phyloP scores from a whole-genome alignment of 2,113 vertebrate species.

The Percina caprodes region DNA sequence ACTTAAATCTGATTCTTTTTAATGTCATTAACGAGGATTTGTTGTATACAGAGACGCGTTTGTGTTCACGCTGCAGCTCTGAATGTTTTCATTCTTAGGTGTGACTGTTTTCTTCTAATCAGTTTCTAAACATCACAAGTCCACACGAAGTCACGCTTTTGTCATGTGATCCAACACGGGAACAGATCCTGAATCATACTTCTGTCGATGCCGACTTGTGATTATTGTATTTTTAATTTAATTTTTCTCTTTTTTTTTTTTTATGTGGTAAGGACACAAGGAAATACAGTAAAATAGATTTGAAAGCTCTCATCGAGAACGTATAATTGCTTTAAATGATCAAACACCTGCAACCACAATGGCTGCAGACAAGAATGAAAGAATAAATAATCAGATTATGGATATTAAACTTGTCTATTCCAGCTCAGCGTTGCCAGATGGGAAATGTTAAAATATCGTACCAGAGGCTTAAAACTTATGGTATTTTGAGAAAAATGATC shows the following conservation, averaged over 20 bases:
- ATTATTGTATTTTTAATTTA: neutral
- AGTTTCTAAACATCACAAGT: conserved; percentile 11
- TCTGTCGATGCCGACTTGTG: neutral
- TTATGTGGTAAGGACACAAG: neutral
- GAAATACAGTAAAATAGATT: neutral
- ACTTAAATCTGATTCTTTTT: neutral
- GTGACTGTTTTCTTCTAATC: conserved; percentile 3
- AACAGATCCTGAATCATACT: neutral
- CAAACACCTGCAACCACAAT: too few species aligned
- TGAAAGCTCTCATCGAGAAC: neutral
- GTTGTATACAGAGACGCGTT: neutral
- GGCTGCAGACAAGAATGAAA: neutral
- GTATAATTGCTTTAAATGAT: too few species aligned
- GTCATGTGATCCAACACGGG: neutral
- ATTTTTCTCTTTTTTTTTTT: neutral
- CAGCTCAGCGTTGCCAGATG: too few species aligned
- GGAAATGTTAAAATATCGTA: too few species aligned
- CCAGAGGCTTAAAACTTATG: too few species aligned
- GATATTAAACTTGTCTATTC: neutral
- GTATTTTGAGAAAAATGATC: neutral
- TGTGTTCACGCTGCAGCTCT: neutral
- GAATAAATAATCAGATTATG: neutral
- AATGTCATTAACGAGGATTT: neutral
- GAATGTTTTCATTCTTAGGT: conserved; percentile 2
- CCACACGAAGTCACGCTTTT: neutral